Percentiles rank a stretch among this genome's conserved stretches.
Conservation (phyloP, 2,113 vertebrate species). For the Dasyornis broadbenti region DNA sequence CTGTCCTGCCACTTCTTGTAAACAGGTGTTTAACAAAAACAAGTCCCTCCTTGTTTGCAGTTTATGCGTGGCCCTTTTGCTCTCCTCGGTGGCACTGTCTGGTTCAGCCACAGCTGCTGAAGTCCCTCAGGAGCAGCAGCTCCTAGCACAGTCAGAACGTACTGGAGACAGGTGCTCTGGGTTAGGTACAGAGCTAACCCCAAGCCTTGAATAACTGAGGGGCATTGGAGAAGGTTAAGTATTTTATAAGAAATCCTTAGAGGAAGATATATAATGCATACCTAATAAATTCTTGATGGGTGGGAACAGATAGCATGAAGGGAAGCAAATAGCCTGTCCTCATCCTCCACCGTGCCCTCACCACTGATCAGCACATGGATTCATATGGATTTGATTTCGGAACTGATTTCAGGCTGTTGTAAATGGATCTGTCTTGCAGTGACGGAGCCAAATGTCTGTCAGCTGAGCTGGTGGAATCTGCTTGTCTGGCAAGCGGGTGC, state of each 20-base stretch:
- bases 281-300: not conserved
- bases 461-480: slow-evolving; percentile 40
- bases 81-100: not conserved
- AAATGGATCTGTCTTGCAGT: not conserved
- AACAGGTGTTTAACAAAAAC: not conserved
- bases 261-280: not conserved
- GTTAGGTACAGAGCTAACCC: not conserved
- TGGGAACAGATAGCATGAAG: not conserved
- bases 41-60: not conserved
- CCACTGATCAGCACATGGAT: not conserved
- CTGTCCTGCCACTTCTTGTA: not conserved
- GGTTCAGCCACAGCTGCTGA: slow-evolving; percentile 12
- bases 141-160: not conserved
- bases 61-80: not conserved
- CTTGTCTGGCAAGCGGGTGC: not conserved
- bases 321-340: not conserved
- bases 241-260: not conserved
- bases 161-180: slow-evolving; percentile 8
- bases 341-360: not conserved
- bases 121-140: not conserved
- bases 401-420: not conserved
- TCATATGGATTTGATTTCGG: not conserved
- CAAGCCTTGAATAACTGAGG: not conserved
- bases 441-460: not conserved
- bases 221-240: not conserved